A percentile compares a stretch with the other conserved stretches of the same genome.
phyloP scores from a whole-genome alignment of 1,140 invertebrate genomes.

The Drosophila malerkotliana region DNA sequence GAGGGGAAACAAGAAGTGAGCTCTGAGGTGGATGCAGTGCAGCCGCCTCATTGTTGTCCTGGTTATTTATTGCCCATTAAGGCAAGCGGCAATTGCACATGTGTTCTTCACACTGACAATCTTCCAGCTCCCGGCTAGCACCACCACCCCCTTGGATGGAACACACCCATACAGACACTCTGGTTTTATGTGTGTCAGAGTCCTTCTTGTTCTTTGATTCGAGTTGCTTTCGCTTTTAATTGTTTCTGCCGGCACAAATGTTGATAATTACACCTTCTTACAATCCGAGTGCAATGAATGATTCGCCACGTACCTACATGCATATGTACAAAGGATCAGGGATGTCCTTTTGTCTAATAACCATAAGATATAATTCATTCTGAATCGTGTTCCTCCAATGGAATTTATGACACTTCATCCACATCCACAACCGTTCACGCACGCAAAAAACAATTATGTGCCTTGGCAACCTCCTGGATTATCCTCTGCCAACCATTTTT shows the following conservation, averaged over 20 bases:
- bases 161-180: background rate
- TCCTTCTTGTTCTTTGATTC: conserved; percentile 47
- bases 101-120: conserved; percentile 73
- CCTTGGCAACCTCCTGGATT: background rate
- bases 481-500: background rate
- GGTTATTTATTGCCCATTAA: conserved; percentile 80
- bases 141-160: background rate
- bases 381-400: conserved; percentile 58
- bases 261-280: conserved; percentile 63
- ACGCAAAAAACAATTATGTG: conserved; percentile 71
- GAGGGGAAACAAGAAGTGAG: conserved; percentile 7
- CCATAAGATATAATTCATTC: conserved; percentile 72
- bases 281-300: conserved; percentile 16
- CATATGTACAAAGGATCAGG: conserved; percentile 25
- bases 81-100: conserved; percentile 81
- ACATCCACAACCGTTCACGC: conserved; percentile 43
- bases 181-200: conserved; percentile 61
- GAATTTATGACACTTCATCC: conserved; percentile 65
- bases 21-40: conserved; percentile 54
- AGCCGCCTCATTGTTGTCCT: conserved; percentile 77
- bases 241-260: conserved; percentile 68
- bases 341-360: conserved; percentile 72
- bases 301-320: conserved; percentile 22
- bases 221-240: conserved; percentile 64
- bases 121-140: conserved; percentile 14